Conservation (phyloP, 2,797 vertebrate species). For the Acridotheres tristis region DNA sequence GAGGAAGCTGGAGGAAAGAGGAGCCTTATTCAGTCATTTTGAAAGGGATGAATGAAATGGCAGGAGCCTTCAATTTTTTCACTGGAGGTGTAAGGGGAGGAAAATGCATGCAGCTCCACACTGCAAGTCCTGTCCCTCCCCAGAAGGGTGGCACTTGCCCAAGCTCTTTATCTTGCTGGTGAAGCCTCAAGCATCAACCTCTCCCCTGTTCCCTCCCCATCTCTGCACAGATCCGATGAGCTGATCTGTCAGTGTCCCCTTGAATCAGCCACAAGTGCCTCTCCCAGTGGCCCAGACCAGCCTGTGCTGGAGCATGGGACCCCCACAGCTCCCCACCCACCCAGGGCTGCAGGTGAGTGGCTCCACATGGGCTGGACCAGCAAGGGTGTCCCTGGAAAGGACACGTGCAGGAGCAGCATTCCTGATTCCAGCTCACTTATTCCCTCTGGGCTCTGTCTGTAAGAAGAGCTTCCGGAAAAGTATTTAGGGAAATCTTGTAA, state of each 20-base stretch:
- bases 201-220: not conserved
- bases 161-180: not conserved
- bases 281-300: not conserved
- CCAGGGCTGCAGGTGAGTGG: accelerated
- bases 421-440: not conserved
- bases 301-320: not conserved
- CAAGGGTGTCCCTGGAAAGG: not conserved
- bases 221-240: accelerated
- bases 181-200: not conserved
- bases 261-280: not conserved
- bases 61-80: not conserved
- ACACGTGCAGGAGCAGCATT: accelerated
- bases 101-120: not conserved
- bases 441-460: not conserved
- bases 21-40: not conserved
- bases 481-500: conserved; percentile 47
- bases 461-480: conserved; percentile 6
- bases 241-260: not conserved
- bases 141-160: not conserved
- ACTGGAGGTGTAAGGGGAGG: not conserved
- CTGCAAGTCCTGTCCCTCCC: not conserved
- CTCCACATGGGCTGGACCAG: accelerated
- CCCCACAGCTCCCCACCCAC: not conserved
- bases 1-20: not conserved
- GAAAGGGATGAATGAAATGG: not conserved